Evolutionary conservation across 2,797 vertebrate genomes (phyloP).

Genomic region (Philypnodon macrostomus): DNA sequence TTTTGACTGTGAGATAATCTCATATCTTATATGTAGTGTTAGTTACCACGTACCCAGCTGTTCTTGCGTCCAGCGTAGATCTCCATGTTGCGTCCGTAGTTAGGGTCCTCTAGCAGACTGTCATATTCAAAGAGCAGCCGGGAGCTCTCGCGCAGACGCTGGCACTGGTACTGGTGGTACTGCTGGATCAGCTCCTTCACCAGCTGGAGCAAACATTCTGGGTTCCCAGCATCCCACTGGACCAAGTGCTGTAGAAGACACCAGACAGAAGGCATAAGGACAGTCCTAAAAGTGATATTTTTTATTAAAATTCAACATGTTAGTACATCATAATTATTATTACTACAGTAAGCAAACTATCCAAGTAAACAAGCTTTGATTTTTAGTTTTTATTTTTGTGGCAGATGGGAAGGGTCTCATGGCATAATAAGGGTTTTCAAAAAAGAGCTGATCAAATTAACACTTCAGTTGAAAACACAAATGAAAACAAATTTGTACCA

Average conservation of each 20-base stretch:
- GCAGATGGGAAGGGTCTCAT: slow-evolving; percentile 11
- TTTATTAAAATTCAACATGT: slow-evolving; percentile 9
- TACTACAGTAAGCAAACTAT: slow-evolving; percentile 11
- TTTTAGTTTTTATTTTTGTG: slow-evolving; percentile 5
- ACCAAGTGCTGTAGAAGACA: slow-evolving; percentile 83
- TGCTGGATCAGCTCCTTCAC: slow-evolving; percentile 97
- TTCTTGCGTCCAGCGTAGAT: slow-evolving; percentile 95
- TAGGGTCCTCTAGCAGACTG: slow-evolving; percentile 91
- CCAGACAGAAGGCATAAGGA: slow-evolving; percentile 13
- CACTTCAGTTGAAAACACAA: slow-evolving; percentile 5
- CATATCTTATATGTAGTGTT: background rate
- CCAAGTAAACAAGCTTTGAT: slow-evolving; percentile 7
- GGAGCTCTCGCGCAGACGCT: slow-evolving; percentile 91
- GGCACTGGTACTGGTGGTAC: slow-evolving; percentile 95
- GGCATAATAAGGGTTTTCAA: background rate
- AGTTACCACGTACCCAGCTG: slow-evolving; percentile 85
- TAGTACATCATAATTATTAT: background rate
- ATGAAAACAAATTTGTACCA: background rate
- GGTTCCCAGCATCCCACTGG: slow-evolving; percentile 88
- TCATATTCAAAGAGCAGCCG: slow-evolving; percentile 97
- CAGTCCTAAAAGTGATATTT: background rate
- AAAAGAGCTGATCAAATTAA: background rate
- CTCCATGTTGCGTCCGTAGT: slow-evolving; percentile 92
- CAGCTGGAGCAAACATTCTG: slow-evolving; percentile 91
- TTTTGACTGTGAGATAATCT: too few relatives aligned